Conservation (phyloP, 2,888 invertebrate genomes). For the Stenchaetothrips biformis region DNA sequence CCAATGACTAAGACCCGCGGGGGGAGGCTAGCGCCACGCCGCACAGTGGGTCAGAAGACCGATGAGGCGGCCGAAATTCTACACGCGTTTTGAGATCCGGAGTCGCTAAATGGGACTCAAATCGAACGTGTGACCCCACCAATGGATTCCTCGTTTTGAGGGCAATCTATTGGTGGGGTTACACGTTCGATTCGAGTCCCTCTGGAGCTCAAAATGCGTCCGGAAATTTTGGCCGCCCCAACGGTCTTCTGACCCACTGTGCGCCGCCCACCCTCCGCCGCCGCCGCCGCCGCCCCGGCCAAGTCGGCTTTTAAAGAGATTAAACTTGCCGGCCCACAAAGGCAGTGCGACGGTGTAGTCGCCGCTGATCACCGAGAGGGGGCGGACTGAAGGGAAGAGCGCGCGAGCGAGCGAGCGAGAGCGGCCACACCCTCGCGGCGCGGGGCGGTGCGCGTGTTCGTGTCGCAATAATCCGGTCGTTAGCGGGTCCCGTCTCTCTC, state of each 20-base stretch:
- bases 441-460: not conserved
- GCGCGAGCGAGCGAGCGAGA: conserved; percentile 37
- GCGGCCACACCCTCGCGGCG: conserved; percentile 34
- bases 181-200: too few species aligned
- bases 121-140: too few species aligned
- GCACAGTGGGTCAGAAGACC: too few species aligned
- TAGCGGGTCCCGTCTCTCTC: not conserved
- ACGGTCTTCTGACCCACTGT: too few species aligned
- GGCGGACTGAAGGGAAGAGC: conserved; percentile 34
- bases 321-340: conserved; percentile 5
- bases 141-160: too few species aligned
- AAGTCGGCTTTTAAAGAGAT: conserved; percentile 9
- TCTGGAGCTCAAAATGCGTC: too few species aligned
- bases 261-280: conserved; percentile 41
- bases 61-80: too few species aligned
- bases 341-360: not conserved
- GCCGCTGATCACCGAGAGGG: conserved; percentile 1
- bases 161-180: too few species aligned
- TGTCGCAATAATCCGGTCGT: not conserved
- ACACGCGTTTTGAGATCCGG: too few species aligned
- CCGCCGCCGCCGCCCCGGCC: conserved; percentile 40
- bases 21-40: not conserved
- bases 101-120: too few species aligned
- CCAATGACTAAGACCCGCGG: conserved; percentile 11
- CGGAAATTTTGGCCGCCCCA: too few species aligned